A percentile compares a stretch with the other conserved stretches of the same genome.
phyloP scores from a whole-genome alignment of 2,113 vertebrate genomes.

The Macrotis lagotis region DNA sequence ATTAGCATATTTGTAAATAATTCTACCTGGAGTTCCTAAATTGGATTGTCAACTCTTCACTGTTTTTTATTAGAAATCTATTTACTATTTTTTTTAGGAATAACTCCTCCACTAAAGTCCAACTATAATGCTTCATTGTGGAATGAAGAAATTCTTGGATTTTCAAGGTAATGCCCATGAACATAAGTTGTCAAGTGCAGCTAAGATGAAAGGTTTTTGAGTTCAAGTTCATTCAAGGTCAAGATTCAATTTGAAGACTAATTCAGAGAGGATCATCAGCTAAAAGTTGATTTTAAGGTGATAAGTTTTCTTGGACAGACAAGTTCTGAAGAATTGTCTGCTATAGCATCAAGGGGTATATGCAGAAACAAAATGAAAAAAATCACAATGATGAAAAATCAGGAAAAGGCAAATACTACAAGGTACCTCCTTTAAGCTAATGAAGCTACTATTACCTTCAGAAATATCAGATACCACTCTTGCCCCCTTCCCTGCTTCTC shows the following conservation, averaged over 20 bases:
- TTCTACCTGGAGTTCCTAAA: conserved; percentile 14
- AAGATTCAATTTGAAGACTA: background rate
- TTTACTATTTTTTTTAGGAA: background rate
- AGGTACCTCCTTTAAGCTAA: background rate
- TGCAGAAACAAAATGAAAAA: background rate
- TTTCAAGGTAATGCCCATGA: background rate
- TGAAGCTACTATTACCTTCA: background rate
- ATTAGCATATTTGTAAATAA: conserved; percentile 36
- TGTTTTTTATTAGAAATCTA: background rate
- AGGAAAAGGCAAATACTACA: background rate
- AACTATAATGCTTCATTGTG: background rate
- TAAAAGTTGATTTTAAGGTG: background rate
- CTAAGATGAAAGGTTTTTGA: background rate
- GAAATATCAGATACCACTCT: background rate
- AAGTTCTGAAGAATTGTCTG: background rate
- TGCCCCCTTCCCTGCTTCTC: background rate
- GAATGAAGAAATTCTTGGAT: background rate
- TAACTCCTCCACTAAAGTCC: background rate
- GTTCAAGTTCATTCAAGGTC: background rate
- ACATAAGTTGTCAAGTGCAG: background rate
- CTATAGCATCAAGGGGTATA: background rate
- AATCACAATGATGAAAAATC: background rate
- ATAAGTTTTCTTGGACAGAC: background rate
- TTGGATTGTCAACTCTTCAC: background rate
- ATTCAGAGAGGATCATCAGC: background rate